Conservation (phyloP, 2,113 vertebrate species). For the Callorhinus ursinus region DNA sequence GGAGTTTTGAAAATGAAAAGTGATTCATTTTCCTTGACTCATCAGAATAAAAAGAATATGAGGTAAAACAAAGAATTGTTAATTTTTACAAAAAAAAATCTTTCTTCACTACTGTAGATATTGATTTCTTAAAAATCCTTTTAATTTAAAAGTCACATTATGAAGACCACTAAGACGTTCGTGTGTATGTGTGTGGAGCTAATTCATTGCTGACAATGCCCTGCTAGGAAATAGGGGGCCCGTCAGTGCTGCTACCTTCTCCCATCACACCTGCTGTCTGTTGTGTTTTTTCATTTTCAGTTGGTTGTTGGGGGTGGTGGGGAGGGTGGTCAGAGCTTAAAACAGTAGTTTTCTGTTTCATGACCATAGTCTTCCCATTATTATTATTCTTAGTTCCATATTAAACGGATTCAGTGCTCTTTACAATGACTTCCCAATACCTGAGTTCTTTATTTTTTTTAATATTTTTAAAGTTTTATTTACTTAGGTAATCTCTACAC, state of each 20-base stretch:
- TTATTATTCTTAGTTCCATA: background rate
- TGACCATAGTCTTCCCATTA: background rate
- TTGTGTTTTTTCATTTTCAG: background rate
- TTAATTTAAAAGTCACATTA: background rate
- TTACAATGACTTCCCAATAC: background rate
- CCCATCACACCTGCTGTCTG: background rate
- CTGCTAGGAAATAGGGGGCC: background rate
- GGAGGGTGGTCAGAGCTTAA: background rate
- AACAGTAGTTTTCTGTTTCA: background rate
- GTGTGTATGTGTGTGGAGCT: background rate
- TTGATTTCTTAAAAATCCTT: background rate
- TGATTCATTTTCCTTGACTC: background rate
- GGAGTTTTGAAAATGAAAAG: background rate
- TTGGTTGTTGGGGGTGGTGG: background rate
- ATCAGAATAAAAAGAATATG: slow-evolving; percentile 21
- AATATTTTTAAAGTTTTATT: background rate
- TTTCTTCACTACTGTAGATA: background rate
- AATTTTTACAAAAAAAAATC: background rate
- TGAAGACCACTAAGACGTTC: background rate
- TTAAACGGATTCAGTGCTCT: background rate
- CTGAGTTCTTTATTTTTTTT: background rate
- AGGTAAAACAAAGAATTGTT: background rate
- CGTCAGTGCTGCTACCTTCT: rapidly evolving
- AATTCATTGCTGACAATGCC: background rate
- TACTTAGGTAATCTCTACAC: background rate